Conservation (phyloP, 2,113 vertebrate species). For the Orientallactaga bullata region DNA sequence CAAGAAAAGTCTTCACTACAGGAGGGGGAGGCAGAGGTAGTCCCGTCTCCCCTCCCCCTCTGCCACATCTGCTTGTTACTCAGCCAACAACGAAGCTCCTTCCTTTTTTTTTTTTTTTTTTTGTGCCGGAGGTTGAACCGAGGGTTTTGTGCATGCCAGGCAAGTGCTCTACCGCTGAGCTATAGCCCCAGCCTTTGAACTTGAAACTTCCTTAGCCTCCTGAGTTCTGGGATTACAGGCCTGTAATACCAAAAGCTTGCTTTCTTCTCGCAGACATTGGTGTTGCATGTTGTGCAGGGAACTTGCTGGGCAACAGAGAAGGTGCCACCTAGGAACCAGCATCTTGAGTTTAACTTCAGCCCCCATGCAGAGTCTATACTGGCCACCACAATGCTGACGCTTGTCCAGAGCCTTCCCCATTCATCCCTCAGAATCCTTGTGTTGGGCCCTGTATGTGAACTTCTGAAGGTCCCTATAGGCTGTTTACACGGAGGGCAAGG, state of each 20-base stretch:
- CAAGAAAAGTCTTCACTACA: background rate
- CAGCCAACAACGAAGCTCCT: background rate
- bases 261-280: background rate
- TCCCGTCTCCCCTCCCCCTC: no score
- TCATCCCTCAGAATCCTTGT: background rate
- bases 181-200: background rate
- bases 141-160: background rate
- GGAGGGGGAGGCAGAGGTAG: background rate
- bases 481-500: background rate
- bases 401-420: background rate
- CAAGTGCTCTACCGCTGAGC: background rate
- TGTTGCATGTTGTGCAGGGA: rapidly evolving
- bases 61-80: background rate
- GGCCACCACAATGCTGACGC: background rate
- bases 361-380: rapidly evolving
- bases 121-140: background rate
- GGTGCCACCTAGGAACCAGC: rapidly evolving
- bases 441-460: background rate
- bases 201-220: background rate
- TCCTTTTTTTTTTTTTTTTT: background rate
- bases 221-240: background rate
- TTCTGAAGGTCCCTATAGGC: no score
- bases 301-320: no score
- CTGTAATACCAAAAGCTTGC: no score
- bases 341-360: background rate